These are phyloP conservation scores for Lethenteron reissneri DNA, from an alignment of 2,113 vertebrate species.

Conservation along the genomic window DNA sequence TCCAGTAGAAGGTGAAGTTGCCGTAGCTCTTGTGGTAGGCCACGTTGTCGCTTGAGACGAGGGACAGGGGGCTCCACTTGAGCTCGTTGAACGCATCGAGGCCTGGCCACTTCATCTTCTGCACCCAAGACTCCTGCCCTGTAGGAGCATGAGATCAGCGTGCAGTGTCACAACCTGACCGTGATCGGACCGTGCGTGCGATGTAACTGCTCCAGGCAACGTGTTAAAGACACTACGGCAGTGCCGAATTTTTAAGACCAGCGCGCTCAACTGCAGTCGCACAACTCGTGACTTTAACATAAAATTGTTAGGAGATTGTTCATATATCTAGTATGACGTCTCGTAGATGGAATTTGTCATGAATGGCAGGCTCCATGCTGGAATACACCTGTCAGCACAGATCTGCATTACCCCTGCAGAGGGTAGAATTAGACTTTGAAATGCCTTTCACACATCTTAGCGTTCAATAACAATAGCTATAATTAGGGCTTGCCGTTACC, in stretches of 20 bases:
- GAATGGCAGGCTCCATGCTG: background rate
- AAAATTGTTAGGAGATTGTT: background rate
- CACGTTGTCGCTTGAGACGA: conserved; percentile 27
- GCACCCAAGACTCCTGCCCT: conserved; percentile 77
- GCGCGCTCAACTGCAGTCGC: background rate
- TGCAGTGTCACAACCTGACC: background rate
- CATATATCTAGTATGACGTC: background rate
- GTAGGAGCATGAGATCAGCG: background rate
- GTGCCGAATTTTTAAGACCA: background rate
- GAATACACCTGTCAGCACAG: background rate
- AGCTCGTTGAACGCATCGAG: conserved; percentile 32
- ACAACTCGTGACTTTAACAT: background rate
- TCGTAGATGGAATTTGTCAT: background rate
- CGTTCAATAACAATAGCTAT: background rate
- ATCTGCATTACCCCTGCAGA: background rate
- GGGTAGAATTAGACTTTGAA: background rate
- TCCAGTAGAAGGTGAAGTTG: conserved; percentile 84
- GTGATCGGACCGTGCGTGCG: background rate
- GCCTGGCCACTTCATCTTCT: conserved; percentile 46
- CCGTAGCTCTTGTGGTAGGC: conserved; percentile 57
- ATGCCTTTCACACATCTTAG: background rate
- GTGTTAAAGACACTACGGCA: background rate
- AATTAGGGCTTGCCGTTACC: background rate
- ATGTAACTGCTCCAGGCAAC: background rate
- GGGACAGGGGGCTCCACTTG: conserved; percentile 44